Conservation (phyloP, 2,113 vertebrate genomes). For the Oncorhynchus nerka region DNA sequence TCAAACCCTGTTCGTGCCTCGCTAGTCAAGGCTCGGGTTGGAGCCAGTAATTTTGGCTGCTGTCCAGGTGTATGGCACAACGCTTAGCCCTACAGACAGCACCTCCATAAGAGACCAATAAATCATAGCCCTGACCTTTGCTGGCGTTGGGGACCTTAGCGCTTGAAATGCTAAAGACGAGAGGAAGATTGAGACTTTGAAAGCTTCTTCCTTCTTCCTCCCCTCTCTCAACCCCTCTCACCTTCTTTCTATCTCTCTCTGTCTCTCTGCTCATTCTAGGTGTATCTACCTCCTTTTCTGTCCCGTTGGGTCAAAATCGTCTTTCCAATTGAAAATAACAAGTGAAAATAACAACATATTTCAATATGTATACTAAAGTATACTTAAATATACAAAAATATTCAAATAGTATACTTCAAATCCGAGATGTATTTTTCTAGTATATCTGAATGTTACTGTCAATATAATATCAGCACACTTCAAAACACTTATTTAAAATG, state of each 20-base stretch:
- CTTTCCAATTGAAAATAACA: too few relatives aligned
- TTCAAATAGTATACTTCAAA: too few relatives aligned
- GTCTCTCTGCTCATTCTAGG: not conserved
- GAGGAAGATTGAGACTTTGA: slow-evolving; percentile 57
- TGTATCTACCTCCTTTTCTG: not conserved
- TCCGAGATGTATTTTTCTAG: too few relatives aligned
- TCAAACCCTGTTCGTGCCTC: not conserved
- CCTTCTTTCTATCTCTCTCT: not conserved
- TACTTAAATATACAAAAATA: too few relatives aligned
- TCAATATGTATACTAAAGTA: too few relatives aligned
- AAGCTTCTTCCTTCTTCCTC: slow-evolving; percentile 16
- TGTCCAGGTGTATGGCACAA: not conserved
- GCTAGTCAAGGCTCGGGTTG: not conserved
- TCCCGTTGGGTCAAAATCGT: too few relatives aligned
- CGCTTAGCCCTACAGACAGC: not conserved
- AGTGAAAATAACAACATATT: too few relatives aligned
- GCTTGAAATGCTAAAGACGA: slow-evolving; percentile 53
- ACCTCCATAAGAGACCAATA: slow-evolving; percentile 22
- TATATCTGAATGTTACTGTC: too few relatives aligned
- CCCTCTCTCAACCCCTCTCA: slow-evolving; percentile 6
- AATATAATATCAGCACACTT: too few relatives aligned
- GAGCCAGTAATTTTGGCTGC: not conserved
- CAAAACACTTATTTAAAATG: too few relatives aligned
- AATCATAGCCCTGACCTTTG: slow-evolving; percentile 67
- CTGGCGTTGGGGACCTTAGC: slow-evolving; percentile 52